Percentiles rank a stretch among this genome's conserved stretches.
These are phyloP conservation scores for Crenuchus spilurus DNA, from an alignment of 2,797 vertebrate genomes.

Conservation along the genomic window DNA sequence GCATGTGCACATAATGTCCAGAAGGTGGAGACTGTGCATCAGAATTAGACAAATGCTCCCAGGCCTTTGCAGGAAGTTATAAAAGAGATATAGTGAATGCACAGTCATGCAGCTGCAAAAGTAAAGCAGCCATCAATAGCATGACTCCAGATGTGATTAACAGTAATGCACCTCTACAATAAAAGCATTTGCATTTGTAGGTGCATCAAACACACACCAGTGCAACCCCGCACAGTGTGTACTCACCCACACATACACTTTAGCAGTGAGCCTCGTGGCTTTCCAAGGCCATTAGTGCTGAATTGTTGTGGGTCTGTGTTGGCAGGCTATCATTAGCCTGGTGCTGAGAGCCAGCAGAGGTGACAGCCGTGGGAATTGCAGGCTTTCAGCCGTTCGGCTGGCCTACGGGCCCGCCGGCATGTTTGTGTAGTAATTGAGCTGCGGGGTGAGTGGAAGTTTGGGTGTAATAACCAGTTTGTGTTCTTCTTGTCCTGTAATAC, in stretches of 20 bases:
- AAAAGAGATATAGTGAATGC: not conserved
- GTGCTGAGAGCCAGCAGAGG: slow-evolving; percentile 70
- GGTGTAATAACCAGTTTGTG: slow-evolving; percentile 78
- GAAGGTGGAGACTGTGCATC: slow-evolving; percentile 24
- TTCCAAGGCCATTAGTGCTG: slow-evolving; percentile 75
- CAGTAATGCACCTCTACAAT: not conserved
- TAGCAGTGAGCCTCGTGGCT: slow-evolving; percentile 64
- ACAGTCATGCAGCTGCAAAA: not conserved
- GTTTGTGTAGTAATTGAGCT: slow-evolving; percentile 68
- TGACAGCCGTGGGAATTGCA: slow-evolving; percentile 77
- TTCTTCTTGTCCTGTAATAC: slow-evolving; percentile 72
- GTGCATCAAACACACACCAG: slow-evolving; percentile 21
- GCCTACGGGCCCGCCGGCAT: slow-evolving; percentile 63
- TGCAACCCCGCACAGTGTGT: slow-evolving; percentile 26
- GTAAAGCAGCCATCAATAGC: not conserved
- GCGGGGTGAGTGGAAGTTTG: slow-evolving; percentile 74
- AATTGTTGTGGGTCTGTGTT: slow-evolving; percentile 70
- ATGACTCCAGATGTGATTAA: not conserved
- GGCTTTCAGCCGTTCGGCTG: slow-evolving; percentile 77
- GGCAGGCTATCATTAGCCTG: slow-evolving; percentile 80
- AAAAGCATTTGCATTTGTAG: too few species aligned
- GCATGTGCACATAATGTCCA: slow-evolving; percentile 11
- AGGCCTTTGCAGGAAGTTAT: not conserved
- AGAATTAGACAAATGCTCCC: not conserved
- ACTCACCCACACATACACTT: slow-evolving; percentile 50